A percentile compares a stretch with the other conserved stretches of the same genome.
These are phyloP conservation scores for Axinella damicornis DNA, from an alignment of 37 sponge, comb jelly and placozoan genomes.

Conservation along the genomic window DNA sequence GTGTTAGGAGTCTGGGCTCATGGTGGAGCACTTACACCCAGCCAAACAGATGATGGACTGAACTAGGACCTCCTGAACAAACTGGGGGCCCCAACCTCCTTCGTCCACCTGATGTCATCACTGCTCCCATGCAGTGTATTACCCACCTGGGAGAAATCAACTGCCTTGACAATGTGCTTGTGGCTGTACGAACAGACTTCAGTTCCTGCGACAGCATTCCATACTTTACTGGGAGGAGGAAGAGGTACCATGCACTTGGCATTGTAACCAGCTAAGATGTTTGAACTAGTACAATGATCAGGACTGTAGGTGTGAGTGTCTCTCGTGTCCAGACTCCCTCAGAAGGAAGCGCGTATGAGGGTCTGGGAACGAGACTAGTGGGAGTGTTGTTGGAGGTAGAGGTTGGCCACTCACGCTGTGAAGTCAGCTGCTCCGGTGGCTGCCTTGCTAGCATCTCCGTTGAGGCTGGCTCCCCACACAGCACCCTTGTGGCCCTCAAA, in stretches of 20 bases:
- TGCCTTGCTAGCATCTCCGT: slow-evolving; percentile 74
- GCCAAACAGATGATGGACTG: too few species aligned
- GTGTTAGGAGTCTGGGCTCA: too few species aligned
- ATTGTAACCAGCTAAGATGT: too few species aligned
- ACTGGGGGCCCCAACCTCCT: too few species aligned
- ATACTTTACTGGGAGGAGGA: slow-evolving; percentile 72
- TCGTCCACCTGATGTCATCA: too few species aligned
- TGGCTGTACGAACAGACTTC: slow-evolving; percentile 65
- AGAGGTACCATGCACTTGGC: background rate
- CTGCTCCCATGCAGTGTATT: too few species aligned
- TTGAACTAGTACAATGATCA: too few species aligned
- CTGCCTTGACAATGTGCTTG: slow-evolving; percentile 90
- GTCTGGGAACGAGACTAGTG: background rate
- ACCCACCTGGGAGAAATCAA: slow-evolving; percentile 87
- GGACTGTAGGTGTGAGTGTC: too few species aligned
- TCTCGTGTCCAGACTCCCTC: too few species aligned
- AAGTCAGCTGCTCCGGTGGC: slow-evolving; percentile 98
- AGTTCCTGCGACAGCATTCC: slow-evolving; percentile 86
- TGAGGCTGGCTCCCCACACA: slow-evolving; percentile 94
- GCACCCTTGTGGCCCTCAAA: slow-evolving; percentile 99
- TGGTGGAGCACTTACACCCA: too few species aligned
- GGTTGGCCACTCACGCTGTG: slow-evolving; percentile 79
- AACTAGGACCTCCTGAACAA: too few species aligned
- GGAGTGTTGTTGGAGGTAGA: background rate
- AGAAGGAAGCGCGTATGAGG: too few species aligned